A percentile compares a stretch with the other conserved stretches of the same genome.
phyloP scores from a whole-genome alignment of 2,113 vertebrate species.

The Cynocephalus volans region DNA sequence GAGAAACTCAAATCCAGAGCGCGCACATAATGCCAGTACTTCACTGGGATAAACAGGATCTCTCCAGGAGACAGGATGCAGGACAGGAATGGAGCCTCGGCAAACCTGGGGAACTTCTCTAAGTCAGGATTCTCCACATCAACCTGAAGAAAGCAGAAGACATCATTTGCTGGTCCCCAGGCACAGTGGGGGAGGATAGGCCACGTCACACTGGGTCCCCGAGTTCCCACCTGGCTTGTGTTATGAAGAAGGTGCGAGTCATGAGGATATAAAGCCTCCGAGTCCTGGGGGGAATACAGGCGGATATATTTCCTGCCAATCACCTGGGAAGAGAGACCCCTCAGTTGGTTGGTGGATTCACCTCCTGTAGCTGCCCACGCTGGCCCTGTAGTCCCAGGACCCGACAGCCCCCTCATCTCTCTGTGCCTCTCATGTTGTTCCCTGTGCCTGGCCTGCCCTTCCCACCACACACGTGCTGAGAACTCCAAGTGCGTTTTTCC shows the following conservation, averaged over 20 bases:
- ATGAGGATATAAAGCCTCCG: conserved; percentile 94
- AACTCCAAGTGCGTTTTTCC: rapidly evolving
- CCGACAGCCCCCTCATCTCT: background rate
- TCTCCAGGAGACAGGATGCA: conserved; percentile 95
- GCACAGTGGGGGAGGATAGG: rapidly evolving
- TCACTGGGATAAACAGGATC: conserved; percentile 95
- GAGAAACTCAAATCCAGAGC: conserved; percentile 97
- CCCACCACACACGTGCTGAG: rapidly evolving
- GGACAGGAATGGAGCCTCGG: conserved; percentile 91
- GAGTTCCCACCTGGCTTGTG: conserved; percentile 95
- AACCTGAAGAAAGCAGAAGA: conserved; percentile 88
- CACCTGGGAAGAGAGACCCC: conserved; percentile 88
- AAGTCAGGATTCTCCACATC: conserved; percentile 95
- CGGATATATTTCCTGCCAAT: conserved; percentile 97
- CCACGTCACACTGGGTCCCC: background rate
- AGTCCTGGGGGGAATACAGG: conserved; percentile 93
- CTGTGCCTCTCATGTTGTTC: background rate
- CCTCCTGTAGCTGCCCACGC: rapidly evolving
- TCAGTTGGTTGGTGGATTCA: background rate
- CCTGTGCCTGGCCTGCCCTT: rapidly evolving
- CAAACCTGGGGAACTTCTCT: conserved; percentile 93
- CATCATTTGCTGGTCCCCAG: rapidly evolving
- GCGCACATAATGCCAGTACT: conserved; percentile 96
- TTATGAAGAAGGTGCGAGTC: conserved; percentile 95
- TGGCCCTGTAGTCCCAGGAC: background rate